Evolutionary conservation across 2,113 vertebrate species (phyloP).

Genomic region (Aptenodytes patagonicus): DNA sequence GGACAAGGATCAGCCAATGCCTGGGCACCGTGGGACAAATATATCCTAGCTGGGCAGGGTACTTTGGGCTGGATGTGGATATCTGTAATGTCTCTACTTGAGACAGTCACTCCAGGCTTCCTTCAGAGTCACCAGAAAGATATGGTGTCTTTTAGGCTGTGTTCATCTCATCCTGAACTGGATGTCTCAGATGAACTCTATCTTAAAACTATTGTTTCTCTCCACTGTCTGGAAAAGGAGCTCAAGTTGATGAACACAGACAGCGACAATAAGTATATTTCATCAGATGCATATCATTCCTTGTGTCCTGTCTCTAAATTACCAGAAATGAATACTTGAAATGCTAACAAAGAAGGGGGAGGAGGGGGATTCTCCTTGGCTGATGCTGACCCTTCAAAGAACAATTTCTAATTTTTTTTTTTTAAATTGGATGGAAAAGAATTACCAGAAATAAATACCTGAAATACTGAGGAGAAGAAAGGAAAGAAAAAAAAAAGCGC

Average conservation of each 20-base stretch:
- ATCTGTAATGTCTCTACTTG: neutral
- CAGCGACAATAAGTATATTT: neutral
- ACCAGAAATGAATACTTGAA: neutral
- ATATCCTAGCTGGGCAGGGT: neutral
- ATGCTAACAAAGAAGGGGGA: neutral
- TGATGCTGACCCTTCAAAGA: neutral
- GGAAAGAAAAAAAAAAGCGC: fast-evolving
- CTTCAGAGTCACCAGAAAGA: neutral
- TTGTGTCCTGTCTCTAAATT: neutral
- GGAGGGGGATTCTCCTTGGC: neutral
- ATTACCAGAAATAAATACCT: neutral
- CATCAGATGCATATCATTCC: fast-evolving
- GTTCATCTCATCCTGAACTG: neutral
- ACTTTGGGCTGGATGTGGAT: neutral
- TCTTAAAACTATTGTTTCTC: neutral
- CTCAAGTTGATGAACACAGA: neutral
- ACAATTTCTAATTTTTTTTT: neutral
- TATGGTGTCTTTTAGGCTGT: fast-evolving
- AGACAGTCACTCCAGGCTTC: neutral
- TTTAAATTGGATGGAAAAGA: neutral
- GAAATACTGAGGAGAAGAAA: neutral
- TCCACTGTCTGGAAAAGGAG: neutral
- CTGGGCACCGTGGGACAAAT: neutral
- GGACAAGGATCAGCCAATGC: neutral
- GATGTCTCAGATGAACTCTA: neutral